Evolutionary conservation across 1,140 invertebrate species (phyloP).

Genomic region (Trypoxylus dichotomus): DNA sequence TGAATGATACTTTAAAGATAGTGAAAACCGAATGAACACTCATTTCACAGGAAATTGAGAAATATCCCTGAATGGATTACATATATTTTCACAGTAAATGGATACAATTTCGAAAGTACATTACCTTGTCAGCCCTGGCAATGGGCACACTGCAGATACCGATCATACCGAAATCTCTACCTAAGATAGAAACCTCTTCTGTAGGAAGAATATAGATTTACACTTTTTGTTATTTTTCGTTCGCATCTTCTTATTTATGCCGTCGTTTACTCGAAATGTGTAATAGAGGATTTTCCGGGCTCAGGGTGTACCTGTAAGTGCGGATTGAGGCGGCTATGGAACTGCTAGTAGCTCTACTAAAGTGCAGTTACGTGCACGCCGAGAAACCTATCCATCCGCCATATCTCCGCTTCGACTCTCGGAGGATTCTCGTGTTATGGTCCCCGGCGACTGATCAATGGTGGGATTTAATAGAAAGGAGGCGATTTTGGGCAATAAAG

Average conservation of each 20-base stretch:
- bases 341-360: not conserved
- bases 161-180: constrained; percentile 19
- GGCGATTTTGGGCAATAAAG: constrained; percentile 24
- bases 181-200: not conserved
- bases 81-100: constrained; percentile 27
- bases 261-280: constrained; percentile 17
- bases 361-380: not conserved
- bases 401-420: not conserved
- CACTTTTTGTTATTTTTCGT: constrained; percentile 24
- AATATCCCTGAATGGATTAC: constrained; percentile 20
- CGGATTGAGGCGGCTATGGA: not conserved
- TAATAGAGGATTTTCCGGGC: constrained; percentile 12
- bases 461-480: constrained; percentile 3
- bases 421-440: not conserved
- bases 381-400: not conserved
- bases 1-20: not conserved
- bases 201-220: constrained; percentile 14
- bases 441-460: constrained; percentile 18
- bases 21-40: constrained; percentile 12
- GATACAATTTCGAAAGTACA: constrained; percentile 29
- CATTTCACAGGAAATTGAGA: constrained; percentile 14
- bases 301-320: constrained; percentile 10
- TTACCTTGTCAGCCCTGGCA: constrained; percentile 26
- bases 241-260: constrained; percentile 27
- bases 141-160: constrained; percentile 22